These are phyloP conservation scores for Heterotilapia buettikoferi DNA, from an alignment of 2,113 vertebrate genomes.

Conservation along the genomic window DNA sequence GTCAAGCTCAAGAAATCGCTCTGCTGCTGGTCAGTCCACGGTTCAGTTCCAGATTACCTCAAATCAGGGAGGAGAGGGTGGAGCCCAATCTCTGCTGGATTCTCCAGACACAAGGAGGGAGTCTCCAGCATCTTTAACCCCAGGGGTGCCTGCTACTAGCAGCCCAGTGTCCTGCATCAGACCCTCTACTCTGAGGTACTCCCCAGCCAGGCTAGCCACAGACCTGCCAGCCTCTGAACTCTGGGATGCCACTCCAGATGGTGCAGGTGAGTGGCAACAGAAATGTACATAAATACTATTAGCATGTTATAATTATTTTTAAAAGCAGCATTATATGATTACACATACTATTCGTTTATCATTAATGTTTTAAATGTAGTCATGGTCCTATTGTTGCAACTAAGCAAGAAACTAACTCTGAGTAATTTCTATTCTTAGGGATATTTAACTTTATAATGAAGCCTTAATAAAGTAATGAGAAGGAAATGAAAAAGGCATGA, in stretches of 20 bases:
- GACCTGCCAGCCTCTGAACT: slow-evolving; percentile 52
- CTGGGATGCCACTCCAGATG: slow-evolving; percentile 59
- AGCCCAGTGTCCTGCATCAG: slow-evolving; percentile 52
- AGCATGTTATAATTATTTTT: neutral
- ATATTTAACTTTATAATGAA: neutral
- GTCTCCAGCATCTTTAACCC: slow-evolving; percentile 14
- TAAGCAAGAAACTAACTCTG: neutral
- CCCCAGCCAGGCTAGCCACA: slow-evolving; percentile 35
- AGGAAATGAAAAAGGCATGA: neutral
- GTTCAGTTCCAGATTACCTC: slow-evolving; percentile 51
- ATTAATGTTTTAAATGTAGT: neutral
- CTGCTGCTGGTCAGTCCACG: slow-evolving; percentile 39
- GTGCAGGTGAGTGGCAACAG: slow-evolving; percentile 48
- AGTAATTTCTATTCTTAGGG: neutral
- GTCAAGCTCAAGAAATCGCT: slow-evolving; percentile 60
- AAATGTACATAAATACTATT: neutral
- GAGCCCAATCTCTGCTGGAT: slow-evolving; percentile 24
- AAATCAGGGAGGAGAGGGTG: slow-evolving; percentile 46
- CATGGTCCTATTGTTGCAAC: neutral
- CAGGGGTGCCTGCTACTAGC: slow-evolving; percentile 27
- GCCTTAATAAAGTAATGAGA: neutral
- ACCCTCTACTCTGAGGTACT: slow-evolving; percentile 68
- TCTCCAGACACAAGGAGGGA: slow-evolving; percentile 53
- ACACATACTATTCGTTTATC: neutral
- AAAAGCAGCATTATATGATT: neutral